Conservation (phyloP, 1,140 invertebrate species). For the Zaprionus africanus region DNA sequence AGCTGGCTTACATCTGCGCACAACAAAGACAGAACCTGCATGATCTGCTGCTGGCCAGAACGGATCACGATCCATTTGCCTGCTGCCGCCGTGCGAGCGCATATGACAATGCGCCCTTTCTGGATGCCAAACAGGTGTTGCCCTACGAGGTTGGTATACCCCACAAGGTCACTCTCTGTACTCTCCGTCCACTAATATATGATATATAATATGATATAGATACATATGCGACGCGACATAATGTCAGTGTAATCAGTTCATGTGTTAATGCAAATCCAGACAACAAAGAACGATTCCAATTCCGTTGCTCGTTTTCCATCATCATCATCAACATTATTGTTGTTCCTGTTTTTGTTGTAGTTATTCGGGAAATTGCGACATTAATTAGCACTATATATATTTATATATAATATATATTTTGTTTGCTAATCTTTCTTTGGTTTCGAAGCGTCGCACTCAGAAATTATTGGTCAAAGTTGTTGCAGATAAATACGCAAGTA, state of each 20-base stretch:
- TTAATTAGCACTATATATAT: background rate
- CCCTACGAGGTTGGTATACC: conserved; percentile 88
- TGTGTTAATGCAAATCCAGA: conserved; percentile 25
- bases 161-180: background rate
- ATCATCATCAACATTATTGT: background rate
- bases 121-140: conserved; percentile 95
- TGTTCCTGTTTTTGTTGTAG: background rate
- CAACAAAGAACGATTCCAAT: conserved; percentile 36
- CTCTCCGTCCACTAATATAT: background rate
- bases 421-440: background rate
- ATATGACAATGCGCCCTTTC: conserved; percentile 92
- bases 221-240: conserved; percentile 1
- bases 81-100: conserved; percentile 91
- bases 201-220: background rate
- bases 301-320: background rate
- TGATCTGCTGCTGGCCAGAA: conserved; percentile 90
- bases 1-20: conserved; percentile 94
- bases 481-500: background rate
- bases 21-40: conserved; percentile 95
- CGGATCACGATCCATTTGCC: conserved; percentile 89
- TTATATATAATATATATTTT: background rate
- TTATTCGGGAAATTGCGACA: conserved; percentile 20
- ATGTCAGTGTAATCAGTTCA: conserved; percentile 12
- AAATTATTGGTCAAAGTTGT: background rate
- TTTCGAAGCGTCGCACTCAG: background rate